Conservation (phyloP, 2,888 invertebrate species). For the Amiota mariae region DNA sequence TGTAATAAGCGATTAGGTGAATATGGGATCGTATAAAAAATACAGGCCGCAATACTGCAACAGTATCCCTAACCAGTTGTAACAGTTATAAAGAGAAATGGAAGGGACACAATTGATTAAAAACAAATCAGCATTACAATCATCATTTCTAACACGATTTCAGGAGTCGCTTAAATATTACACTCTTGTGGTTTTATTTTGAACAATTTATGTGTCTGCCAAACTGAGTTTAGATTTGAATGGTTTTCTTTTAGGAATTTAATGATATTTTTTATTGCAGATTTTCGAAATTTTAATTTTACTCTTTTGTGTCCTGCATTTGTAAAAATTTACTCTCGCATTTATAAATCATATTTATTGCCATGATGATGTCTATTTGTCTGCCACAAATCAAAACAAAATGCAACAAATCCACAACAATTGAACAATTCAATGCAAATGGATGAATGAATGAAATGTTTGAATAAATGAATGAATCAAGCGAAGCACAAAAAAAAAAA, state of each 20-base stretch:
- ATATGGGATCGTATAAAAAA: too few species aligned
- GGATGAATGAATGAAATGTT: neutral
- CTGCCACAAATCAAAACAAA: slow-evolving; percentile 16
- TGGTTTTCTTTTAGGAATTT: slow-evolving; percentile 7
- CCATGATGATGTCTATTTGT: slow-evolving; percentile 11
- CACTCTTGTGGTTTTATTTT: slow-evolving; percentile 11
- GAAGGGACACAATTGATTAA: too few species aligned
- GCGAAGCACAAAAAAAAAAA: neutral
- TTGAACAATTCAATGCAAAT: neutral
- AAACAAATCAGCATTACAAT: too few species aligned
- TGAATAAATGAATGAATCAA: neutral
- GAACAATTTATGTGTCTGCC: slow-evolving; percentile 4
- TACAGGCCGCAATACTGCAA: too few species aligned
- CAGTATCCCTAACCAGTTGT: too few species aligned
- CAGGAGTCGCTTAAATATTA: neutral
- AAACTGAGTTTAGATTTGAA: neutral
- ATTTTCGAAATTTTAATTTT: slow-evolving; percentile 36
- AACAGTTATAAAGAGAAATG: too few species aligned
- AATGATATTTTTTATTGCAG: neutral
- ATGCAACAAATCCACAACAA: slow-evolving; percentile 15
- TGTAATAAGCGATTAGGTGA: too few species aligned
- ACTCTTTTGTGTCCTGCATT: too few species aligned
- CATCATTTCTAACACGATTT: too few species aligned
- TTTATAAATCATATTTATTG: slow-evolving; percentile 6
- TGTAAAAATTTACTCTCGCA: neutral